Evolutionary conservation across 2,797 vertebrate species (phyloP).

Genomic region (Crenuchus spilurus): DNA sequence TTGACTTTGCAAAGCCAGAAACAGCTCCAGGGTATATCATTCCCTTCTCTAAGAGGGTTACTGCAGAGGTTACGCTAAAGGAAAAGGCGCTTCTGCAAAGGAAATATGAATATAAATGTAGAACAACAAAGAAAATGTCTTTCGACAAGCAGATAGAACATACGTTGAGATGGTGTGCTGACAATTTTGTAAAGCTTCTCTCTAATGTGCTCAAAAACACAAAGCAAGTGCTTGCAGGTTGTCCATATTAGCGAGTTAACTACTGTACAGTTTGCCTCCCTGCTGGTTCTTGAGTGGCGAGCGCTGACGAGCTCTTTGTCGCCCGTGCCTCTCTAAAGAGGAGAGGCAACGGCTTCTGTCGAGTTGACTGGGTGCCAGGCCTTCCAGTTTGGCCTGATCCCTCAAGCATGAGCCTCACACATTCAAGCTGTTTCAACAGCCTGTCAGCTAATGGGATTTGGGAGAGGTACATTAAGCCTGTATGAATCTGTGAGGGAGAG

Average conservation of each 20-base stretch:
- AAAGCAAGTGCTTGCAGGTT: conserved; percentile 40
- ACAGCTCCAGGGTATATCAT: conserved; percentile 56
- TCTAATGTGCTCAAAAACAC: conserved; percentile 33
- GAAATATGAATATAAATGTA: conserved; percentile 30
- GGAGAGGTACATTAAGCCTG: conserved; percentile 66
- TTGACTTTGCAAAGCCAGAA: conserved; percentile 53
- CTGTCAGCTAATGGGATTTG: conserved; percentile 70
- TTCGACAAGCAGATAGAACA: background rate
- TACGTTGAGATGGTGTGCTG: conserved; percentile 20
- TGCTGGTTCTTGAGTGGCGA: conserved; percentile 65
- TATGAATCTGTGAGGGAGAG: conserved; percentile 60
- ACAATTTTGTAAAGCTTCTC: conserved; percentile 18
- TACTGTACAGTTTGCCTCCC: conserved; percentile 63
- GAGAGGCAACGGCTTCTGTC: conserved; percentile 62
- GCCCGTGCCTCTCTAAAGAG: conserved; percentile 61
- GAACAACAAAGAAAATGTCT: conserved; percentile 26
- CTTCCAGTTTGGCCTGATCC: conserved; percentile 66
- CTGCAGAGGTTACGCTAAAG: conserved; percentile 39
- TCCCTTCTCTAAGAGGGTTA: conserved; percentile 52
- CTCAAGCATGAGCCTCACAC: conserved; percentile 68
- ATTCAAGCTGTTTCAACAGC: conserved; percentile 72
- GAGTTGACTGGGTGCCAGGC: conserved; percentile 63
- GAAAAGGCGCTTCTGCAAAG: conserved; percentile 38
- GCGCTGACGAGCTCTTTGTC: conserved; percentile 63
- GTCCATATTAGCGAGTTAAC: conserved; percentile 62